Evolutionary conservation across 2,888 invertebrate species (phyloP).

Genomic region (Drosophila kanekoi): DNA sequence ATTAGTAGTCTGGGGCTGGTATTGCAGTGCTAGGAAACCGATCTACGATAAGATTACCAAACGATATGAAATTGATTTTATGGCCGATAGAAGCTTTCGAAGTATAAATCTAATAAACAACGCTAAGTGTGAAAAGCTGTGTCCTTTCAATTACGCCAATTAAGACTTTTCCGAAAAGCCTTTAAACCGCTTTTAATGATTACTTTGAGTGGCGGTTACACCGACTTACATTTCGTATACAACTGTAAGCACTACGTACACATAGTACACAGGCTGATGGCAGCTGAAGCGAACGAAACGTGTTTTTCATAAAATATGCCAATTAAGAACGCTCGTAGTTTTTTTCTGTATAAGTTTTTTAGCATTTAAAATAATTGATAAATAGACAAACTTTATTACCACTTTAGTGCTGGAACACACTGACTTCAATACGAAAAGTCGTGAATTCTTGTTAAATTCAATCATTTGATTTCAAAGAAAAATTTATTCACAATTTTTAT

Average conservation of each 20-base stretch:
- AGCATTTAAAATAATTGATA: constrained; percentile 17
- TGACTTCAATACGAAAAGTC: background rate
- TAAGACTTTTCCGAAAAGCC: constrained; percentile 40
- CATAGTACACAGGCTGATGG: background rate
- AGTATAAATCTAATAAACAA: background rate
- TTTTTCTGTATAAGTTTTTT: background rate
- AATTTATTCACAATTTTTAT: background rate
- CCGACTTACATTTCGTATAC: background rate
- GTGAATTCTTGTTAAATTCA: background rate
- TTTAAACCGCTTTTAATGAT: constrained; percentile 24
- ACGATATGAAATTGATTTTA: constrained; percentile 63
- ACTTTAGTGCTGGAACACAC: background rate
- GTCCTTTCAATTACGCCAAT: constrained; percentile 61
- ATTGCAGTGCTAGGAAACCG: constrained; percentile 42
- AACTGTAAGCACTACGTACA: background rate
- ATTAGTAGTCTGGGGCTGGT: constrained; percentile 51
- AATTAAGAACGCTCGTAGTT: constrained; percentile 17
- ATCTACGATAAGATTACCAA: constrained; percentile 64
- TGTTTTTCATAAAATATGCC: constrained; percentile 35
- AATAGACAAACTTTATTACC: constrained; percentile 22
- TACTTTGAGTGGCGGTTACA: constrained; percentile 16
- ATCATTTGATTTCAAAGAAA: background rate
- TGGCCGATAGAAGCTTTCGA: constrained; percentile 21
- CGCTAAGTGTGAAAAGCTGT: constrained; percentile 33
- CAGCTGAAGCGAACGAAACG: constrained; percentile 22